phyloP scores from a whole-genome alignment of 2,888 invertebrate genomes.

The Diarsia rubi region DNA sequence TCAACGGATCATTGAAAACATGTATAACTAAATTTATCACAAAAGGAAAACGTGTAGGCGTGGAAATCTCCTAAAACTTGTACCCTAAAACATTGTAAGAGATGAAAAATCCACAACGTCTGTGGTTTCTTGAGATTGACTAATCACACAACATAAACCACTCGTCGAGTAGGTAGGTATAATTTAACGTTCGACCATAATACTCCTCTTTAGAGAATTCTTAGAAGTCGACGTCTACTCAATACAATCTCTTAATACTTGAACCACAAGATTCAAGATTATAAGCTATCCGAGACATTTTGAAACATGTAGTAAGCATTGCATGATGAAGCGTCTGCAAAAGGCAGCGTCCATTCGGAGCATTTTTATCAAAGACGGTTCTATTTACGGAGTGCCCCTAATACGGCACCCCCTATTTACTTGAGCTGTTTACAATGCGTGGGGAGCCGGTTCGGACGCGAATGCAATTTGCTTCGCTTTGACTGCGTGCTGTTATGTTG shows the following conservation, averaged over 20 bases:
- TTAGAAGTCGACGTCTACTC: neutral
- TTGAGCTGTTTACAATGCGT: slow-evolving; percentile 60
- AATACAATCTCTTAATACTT: neutral
- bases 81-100: neutral
- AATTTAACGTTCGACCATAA: neutral
- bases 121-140: neutral
- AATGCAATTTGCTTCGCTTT: slow-evolving; percentile 58
- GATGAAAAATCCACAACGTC: no score
- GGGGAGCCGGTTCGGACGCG: slow-evolving; percentile 36
- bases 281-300: neutral
- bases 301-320: slow-evolving; percentile 34
- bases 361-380: slow-evolving; percentile 60
- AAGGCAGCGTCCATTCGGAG: slow-evolving; percentile 44
- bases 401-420: slow-evolving; percentile 54
- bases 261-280: neutral
- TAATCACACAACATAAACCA: neutral
- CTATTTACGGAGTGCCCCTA: slow-evolving; percentile 54
- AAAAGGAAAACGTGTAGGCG: neutral
- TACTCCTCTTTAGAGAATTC: neutral
- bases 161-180: neutral
- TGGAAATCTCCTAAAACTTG: neutral
- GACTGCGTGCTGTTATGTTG: slow-evolving; percentile 41
- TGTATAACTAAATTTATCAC: neutral
- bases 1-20: neutral
- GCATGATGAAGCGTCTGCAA: slow-evolving; percentile 39